phyloP scores from a whole-genome alignment of 2,113 vertebrate species.

The Nerophis lumbriciformis region DNA sequence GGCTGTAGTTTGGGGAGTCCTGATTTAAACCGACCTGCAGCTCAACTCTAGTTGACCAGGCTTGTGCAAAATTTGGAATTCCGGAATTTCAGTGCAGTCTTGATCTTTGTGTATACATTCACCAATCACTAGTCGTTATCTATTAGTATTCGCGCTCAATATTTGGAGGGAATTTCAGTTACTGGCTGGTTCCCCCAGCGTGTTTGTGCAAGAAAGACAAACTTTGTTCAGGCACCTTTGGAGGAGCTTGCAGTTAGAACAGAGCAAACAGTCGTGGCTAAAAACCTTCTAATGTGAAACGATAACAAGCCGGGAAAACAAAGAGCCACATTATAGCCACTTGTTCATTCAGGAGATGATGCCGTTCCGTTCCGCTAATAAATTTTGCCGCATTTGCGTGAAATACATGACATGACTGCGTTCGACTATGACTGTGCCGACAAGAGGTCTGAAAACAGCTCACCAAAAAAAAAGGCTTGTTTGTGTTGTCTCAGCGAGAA shows the following conservation, averaged over 20 bases:
- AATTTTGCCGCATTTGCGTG: conserved; percentile 9
- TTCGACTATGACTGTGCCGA: neutral
- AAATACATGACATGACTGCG: neutral
- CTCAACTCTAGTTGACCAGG: no score
- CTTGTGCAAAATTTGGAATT: no score
- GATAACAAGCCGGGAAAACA: conserved; percentile 10
- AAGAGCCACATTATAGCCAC: conserved; percentile 13
- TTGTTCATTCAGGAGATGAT: conserved; percentile 30
- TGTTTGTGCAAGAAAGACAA: neutral
- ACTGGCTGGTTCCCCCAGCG: neutral
- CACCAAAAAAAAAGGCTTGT: no score
- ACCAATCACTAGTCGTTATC: neutral
- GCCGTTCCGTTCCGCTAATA: conserved; percentile 7
- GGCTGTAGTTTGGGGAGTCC: no score
- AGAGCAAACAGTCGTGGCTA: conserved; percentile 13
- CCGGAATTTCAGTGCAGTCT: no score
- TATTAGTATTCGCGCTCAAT: no score
- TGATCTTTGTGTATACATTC: no score
- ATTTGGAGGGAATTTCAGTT: neutral
- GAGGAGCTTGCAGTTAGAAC: neutral
- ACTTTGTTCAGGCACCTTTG: neutral
- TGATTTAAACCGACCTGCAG: no score
- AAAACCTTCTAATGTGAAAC: conserved; percentile 12
- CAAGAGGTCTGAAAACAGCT: no score
- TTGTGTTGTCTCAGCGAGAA: no score